phyloP scores from a whole-genome alignment of 2,113 vertebrate genomes.

The Nothoprocta perdicaria region DNA sequence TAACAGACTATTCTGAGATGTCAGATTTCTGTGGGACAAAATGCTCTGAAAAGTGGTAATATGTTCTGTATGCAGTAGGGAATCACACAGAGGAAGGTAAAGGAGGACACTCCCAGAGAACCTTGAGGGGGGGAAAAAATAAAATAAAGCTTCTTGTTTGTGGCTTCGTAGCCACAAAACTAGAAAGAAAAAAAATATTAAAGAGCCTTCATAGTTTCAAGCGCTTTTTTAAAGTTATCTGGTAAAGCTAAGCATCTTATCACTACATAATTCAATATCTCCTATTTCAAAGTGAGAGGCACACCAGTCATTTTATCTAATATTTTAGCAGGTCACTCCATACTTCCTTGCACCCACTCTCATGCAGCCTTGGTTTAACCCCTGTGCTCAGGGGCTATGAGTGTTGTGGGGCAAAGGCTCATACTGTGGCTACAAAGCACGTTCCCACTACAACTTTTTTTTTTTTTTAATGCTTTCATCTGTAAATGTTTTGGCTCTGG shows the following conservation, averaged over 20 bases:
- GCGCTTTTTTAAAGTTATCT: background rate
- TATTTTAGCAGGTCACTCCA: background rate
- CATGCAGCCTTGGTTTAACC: background rate
- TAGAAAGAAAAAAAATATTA: background rate
- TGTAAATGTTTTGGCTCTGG: background rate
- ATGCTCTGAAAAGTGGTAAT: background rate
- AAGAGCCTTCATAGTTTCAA: background rate
- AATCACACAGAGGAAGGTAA: background rate
- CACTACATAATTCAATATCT: background rate
- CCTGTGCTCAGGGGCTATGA: accelerated
- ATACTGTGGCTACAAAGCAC: background rate
- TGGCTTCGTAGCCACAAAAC: no score
- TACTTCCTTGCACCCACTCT: background rate
- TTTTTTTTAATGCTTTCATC: background rate
- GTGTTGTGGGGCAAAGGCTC: background rate
- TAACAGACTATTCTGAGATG: background rate
- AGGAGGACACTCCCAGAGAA: background rate
- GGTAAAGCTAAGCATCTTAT: background rate
- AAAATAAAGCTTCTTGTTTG: background rate
- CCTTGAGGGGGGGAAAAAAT: background rate
- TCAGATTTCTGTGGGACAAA: background rate
- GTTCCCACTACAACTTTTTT: background rate
- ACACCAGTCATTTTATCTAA: background rate
- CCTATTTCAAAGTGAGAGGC: background rate
- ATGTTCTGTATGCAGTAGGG: background rate